A percentile compares a stretch with the other conserved stretches of the same genome.
Evolutionary conservation across 2,888 invertebrate species (phyloP).

Genomic region (Aleiodes testaceus): DNA sequence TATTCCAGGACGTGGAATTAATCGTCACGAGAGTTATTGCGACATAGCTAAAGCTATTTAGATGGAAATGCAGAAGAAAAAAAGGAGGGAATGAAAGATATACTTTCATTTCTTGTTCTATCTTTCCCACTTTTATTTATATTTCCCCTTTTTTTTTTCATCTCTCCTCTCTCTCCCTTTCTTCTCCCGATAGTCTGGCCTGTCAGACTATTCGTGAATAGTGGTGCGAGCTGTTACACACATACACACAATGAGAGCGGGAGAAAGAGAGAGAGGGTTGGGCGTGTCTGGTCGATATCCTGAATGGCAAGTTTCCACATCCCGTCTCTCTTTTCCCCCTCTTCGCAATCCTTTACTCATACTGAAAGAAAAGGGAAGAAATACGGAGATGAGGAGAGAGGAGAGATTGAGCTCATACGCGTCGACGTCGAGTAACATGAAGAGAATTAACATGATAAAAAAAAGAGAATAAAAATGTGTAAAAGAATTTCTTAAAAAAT

Average conservation of each 20-base stretch:
- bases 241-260: conserved; percentile 51
- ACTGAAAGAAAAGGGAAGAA: conserved; percentile 41
- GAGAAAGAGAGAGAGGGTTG: conserved; percentile 50
- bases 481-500: conserved; percentile 2
- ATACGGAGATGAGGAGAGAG: conserved; percentile 37
- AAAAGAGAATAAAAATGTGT: conserved; percentile 1
- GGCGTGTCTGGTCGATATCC: conserved; percentile 70
- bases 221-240: conserved; percentile 51
- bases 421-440: conserved; percentile 28
- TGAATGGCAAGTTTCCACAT: conserved; percentile 62
- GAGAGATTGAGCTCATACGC: conserved; percentile 42
- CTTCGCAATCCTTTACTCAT: conserved; percentile 26
- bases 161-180: conserved; percentile 32
- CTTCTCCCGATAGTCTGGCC: conserved; percentile 36
- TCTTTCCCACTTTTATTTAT: conserved; percentile 20
- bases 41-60: conserved; percentile 37
- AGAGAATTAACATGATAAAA: conserved; percentile 23
- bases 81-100: conserved; percentile 22
- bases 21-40: conserved; percentile 24
- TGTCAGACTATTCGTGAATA: conserved; percentile 50
- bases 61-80: conserved; percentile 25
- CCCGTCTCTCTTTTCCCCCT: conserved; percentile 49
- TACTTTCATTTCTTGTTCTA: conserved; percentile 29
- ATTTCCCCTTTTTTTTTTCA: conserved; percentile 31
- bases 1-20: conserved; percentile 26